Evolutionary conservation across 1,140 invertebrate genomes (phyloP), one percentile per base, ranked within the genome.

Genomic region (Vanessa tameamea): DNA sequence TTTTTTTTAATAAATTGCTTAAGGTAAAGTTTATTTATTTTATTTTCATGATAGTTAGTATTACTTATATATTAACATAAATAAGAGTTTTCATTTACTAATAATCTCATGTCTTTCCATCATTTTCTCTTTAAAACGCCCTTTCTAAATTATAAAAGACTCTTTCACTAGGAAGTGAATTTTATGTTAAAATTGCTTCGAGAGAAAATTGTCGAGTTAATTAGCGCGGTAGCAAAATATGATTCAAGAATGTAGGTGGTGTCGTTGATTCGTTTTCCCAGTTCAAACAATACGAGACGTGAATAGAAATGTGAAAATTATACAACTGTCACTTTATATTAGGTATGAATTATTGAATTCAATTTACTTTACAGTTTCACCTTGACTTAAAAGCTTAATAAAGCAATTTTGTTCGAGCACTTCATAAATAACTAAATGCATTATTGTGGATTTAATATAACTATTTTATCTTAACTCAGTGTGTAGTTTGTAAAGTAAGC

Each of bases 281-380:
- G 57, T 64, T 69, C 66, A 69, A 74, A 68, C 53, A 70, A 75
- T 50, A 74, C 67, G 59, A 5, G 59, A 47, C 50, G 12, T 51
- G 73, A 75, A 70, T 75, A 75, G 68, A 75, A 75, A 75, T 75
- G 67, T 70, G 61, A 65, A 75, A 70, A 69, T 75, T 75, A 69
- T 70, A 73, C 48, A n/a, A 70, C 51, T 69, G 68, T 59, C 73
- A 59, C 51, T 53, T 70, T 70, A 70, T 59, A 59, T 69, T 65
- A 69, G 48, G 51, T 64, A 65, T 65, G 68, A 75, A 74, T 64
- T 63, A 74, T 74, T 63, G 67, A 74, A 69, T 74, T 74, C 66
- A 74, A 73, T 73, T 73, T 61, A 37, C 57, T 59, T 70, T 53
- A 57, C 31, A 43, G 55, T 51, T 66, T 51, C 16, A n/a, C 51